Evolutionary conservation across 1,140 invertebrate genomes (phyloP).

Genomic region (Hylyphantes graminicola): DNA sequence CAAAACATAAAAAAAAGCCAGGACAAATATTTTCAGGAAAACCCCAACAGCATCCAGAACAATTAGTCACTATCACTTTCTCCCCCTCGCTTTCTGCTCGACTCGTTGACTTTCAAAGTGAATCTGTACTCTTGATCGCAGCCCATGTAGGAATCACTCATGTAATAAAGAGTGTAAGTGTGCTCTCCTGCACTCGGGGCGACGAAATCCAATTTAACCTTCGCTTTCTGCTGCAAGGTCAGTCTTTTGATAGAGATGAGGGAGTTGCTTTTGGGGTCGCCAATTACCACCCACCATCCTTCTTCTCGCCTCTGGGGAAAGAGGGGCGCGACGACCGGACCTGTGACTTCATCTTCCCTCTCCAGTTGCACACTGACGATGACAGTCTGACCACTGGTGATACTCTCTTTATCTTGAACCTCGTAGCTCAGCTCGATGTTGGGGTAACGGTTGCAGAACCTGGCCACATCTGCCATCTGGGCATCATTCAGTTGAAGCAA

Average conservation of each 20-base stretch:
- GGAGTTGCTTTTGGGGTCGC: constrained; percentile 93
- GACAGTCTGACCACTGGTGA: constrained; percentile 83
- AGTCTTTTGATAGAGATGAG: constrained; percentile 96
- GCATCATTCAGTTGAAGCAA: constrained; percentile 84
- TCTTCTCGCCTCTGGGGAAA: constrained; percentile 99
- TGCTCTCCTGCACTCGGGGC: constrained; percentile 84
- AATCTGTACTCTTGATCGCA: constrained; percentile 98
- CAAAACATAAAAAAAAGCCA: too few relatives aligned
- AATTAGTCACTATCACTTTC: constrained; percentile 57
- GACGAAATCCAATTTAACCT: constrained; percentile 95
- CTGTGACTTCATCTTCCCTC: constrained; percentile 95
- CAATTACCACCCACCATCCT: constrained; percentile 99
- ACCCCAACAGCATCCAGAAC: background rate
- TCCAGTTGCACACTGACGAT: constrained; percentile 93
- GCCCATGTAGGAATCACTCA: constrained; percentile 98
- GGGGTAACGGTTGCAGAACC: constrained; percentile 98
- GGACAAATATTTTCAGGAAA: too few relatives aligned
- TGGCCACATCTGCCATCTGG: constrained; percentile 96
- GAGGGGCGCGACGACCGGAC: constrained; percentile 96
- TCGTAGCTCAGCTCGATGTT: constrained; percentile 98
- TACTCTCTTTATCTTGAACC: constrained; percentile 82
- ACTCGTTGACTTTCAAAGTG: constrained; percentile 77
- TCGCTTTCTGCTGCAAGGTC: constrained; percentile 92
- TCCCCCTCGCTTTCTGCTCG: constrained; percentile 3
- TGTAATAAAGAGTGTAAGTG: constrained; percentile 96